phyloP scores from a whole-genome alignment of 2,888 invertebrate species.

The Eupithecia tripunctaria region DNA sequence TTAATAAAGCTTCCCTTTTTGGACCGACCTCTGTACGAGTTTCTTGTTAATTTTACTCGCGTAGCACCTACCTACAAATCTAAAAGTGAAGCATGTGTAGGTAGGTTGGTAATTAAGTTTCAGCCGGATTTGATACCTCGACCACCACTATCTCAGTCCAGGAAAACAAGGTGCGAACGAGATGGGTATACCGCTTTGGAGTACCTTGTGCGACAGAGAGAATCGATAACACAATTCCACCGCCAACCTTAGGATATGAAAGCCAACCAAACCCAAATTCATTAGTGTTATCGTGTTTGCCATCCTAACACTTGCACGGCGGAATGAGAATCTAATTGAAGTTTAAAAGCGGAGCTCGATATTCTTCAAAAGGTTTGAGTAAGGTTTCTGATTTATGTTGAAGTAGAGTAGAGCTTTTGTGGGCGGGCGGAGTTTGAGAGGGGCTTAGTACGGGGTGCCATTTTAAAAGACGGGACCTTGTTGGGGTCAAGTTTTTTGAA shows the following conservation, averaged over 20 bases:
- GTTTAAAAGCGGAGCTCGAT: conserved; percentile 36
- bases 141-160: conserved; percentile 49
- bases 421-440: not conserved
- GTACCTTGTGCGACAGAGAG: conserved; percentile 47
- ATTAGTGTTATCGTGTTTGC: conserved; percentile 71
- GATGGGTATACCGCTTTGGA: conserved; percentile 30
- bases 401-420: conserved; percentile 25
- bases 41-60: conserved; percentile 1
- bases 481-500: not conserved
- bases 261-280: conserved; percentile 71
- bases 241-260: conserved; percentile 70
- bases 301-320: conserved; percentile 59
- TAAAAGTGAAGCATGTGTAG: conserved; percentile 18
- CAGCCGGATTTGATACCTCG: conserved; percentile 42
- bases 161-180: conserved; percentile 51
- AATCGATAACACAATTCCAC: conserved; percentile 56
- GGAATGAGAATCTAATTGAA: conserved; percentile 51
- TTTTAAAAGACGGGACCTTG: not conserved
- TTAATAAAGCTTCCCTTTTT: conserved; percentile 5
- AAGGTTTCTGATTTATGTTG: conserved; percentile 28
- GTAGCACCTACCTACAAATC: not conserved
- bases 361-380: conserved; percentile 34
- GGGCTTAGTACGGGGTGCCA: not conserved
- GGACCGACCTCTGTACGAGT: conserved; percentile 17
- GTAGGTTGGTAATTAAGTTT: conserved; percentile 43